Evolutionary conservation across 53 echinoderm and acorn worm genomes (phyloP), one percentile per base, ranked within the genome.

Genomic region (Echinometra lucunter): DNA sequence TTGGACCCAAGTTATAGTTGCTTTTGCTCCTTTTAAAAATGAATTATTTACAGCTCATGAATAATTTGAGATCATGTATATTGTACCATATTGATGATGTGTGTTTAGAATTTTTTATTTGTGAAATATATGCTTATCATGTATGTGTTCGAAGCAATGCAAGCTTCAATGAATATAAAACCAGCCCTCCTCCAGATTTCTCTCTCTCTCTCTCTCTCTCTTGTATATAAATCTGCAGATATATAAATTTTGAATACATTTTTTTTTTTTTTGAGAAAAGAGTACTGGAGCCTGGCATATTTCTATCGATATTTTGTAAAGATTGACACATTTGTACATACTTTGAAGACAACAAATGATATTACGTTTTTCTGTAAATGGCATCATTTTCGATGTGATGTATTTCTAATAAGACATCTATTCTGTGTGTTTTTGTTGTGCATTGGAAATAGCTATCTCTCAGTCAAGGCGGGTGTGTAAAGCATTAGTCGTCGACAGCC

Each of bases 281-380:
- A 40, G 58, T 40, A 53, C 38, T 70, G 91, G 63, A 91, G 70
- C 90, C 91, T 91, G 91, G 91, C 69, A 91, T 37, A 91, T 91
- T 91, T 91, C 70, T 91, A 91, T 91, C 70, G 91, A 91, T 70
- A 91, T 91, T 91, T 91, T 91, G 70, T 91, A 91, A 66, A 69
- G 69, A 91, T 58, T 30, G 60, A 89, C 32, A 89, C 57, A 37
- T 89, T 37, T 89, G 89, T 89, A 89, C 89, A 89, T 89, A 89
- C 30, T 49, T n/a, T 49, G 49, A 47, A 3, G 85, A 85, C 28
- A n/a, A 49, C 45, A 47, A 85, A 85, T 49, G n/a, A 49, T 85
- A n/a, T 81, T 81, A 44, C 81, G 44, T 53, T 45, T 28, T 85
- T 49, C 27, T 85, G 85, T 37, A 44, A 57, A 21, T 38, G 60